Evolutionary conservation across 2,888 invertebrate genomes (phyloP), one percentile per base, ranked within the genome.

Genomic region (Leptarthrus brevirostris): DNA sequence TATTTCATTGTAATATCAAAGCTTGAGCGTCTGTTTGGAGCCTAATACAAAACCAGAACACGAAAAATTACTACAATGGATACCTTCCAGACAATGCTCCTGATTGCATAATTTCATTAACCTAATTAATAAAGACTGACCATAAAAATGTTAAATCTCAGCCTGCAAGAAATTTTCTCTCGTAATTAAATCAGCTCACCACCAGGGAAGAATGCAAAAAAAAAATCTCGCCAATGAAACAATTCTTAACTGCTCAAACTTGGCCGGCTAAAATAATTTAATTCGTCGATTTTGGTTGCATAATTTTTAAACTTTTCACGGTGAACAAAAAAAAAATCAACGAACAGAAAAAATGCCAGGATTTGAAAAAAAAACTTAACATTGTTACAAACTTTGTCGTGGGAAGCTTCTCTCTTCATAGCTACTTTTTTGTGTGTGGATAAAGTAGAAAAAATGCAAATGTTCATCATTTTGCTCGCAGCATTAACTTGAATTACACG

Each of bases 311-410:
- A 24, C 36, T 64, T 47, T 58, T 34, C 4, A 30, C 22, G 18
- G 36, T 26, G 16, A 30, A 8, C 26, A 16, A 58, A 34, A 58
- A 36, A 20, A 16, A 12, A 34, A 56, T 26, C 30, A 22, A 30
- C 56, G 6, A 12, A 5, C 4, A 47, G 12, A 34, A 6, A 61
- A 36, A 5, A 64, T n/a, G n/a, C 26, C 44, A 16, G 16, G n/a
- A 2, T n/a, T n/a, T n/a, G 30, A 30, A 30, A 30, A 5, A 22
- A 40, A 47, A 47, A 64, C 64, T 64, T 64, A 64, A 64, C 64
- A 47, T 44, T 64, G 64, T 64, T 64, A 64, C 44, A 64, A 64
- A 64, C 47, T 64, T 64, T 64, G 47, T 64, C 64, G 14, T n/a
- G 44, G 36, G 47, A 64, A 44, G 44, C 64, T 64, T 44, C 24